These are phyloP conservation scores for Ellobius talpinus DNA, from an alignment of 2,113 vertebrate genomes.

Conservation along the genomic window DNA sequence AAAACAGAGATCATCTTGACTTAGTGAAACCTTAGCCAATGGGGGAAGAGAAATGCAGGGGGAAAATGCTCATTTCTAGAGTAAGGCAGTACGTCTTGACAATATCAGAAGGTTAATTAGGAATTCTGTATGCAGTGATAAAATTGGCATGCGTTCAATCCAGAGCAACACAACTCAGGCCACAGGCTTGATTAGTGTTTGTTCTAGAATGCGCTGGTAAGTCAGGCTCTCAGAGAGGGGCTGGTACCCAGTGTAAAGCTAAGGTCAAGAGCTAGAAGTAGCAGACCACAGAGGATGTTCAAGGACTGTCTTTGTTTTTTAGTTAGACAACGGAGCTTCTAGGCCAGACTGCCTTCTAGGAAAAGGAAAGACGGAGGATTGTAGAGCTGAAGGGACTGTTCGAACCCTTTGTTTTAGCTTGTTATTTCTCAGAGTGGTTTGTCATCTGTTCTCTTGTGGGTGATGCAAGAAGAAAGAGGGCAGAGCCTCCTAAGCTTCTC, in stretches of 20 bases:
- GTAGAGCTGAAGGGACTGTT: not conserved
- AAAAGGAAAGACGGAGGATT: not conserved
- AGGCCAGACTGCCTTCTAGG: not conserved
- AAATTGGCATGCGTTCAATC: conserved; percentile 49
- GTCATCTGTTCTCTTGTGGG: not conserved
- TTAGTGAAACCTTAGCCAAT: conserved; percentile 21
- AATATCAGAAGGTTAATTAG: conserved; percentile 71
- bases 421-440: not conserved
- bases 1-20: not conserved
- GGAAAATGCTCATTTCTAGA: conserved; percentile 47
- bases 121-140: conserved; percentile 50
- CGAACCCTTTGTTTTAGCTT: not conserved
- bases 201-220: conserved; percentile 9
- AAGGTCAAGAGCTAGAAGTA: not conserved
- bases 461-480: not conserved
- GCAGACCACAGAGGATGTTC: conserved; percentile 23
- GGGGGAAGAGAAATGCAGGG: not conserved
- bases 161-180: conserved; percentile 48
- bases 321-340: conserved; percentile 17
- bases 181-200: conserved; percentile 22
- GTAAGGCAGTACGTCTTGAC: conserved; percentile 60
- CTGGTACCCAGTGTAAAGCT: not conserved
- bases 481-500: not conserved
- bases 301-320: conserved; percentile 15
- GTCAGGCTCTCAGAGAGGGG: conserved; percentile 9